A percentile compares a stretch with the other conserved stretches of the same genome.
Evolutionary conservation across 1,140 invertebrate genomes (phyloP).

Genomic region (Hypothenemus hampei): DNA sequence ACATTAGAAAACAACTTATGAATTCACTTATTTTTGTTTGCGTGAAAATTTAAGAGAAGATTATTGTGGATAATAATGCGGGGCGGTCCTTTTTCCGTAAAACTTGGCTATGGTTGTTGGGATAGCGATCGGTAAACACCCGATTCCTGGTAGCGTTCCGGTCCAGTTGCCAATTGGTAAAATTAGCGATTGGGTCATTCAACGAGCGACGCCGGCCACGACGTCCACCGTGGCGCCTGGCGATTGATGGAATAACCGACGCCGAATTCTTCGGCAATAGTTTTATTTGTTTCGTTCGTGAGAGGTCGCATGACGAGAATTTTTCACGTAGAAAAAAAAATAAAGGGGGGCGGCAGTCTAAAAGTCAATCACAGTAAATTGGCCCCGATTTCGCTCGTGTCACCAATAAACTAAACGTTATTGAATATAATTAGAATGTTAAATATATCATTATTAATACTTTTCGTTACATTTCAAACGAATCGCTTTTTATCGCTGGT

Average conservation of each 20-base stretch:
- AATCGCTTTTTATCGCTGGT: slow-evolving; percentile 8
- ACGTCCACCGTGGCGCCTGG: slow-evolving; percentile 15
- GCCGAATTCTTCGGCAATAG: slow-evolving; percentile 7
- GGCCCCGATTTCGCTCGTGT: not conserved
- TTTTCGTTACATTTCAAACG: slow-evolving; percentile 3
- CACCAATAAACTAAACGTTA: not conserved
- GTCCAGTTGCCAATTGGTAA: slow-evolving; percentile 17
- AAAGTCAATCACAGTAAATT: not conserved
- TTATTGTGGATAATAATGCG: too few species aligned
- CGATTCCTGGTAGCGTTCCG: slow-evolving; percentile 13
- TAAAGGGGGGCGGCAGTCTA: not conserved
- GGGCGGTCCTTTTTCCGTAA: slow-evolving; percentile 7
- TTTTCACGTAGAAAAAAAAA: not conserved
- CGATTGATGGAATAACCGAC: slow-evolving; percentile 15
- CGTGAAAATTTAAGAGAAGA: too few species aligned
- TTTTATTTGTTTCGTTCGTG: too few species aligned
- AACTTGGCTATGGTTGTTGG: slow-evolving; percentile 6
- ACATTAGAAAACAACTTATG: too few species aligned
- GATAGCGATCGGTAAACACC: slow-evolving; percentile 10
- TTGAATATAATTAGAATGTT: not conserved
- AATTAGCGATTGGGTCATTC: slow-evolving; percentile 25
- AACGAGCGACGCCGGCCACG: slow-evolving; percentile 19
- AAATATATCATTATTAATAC: not conserved
- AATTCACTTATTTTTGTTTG: too few species aligned
- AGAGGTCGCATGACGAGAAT: not conserved